These are phyloP conservation scores for Saguinus midas DNA, from an alignment of 2,113 vertebrate species.

Conservation along the genomic window DNA sequence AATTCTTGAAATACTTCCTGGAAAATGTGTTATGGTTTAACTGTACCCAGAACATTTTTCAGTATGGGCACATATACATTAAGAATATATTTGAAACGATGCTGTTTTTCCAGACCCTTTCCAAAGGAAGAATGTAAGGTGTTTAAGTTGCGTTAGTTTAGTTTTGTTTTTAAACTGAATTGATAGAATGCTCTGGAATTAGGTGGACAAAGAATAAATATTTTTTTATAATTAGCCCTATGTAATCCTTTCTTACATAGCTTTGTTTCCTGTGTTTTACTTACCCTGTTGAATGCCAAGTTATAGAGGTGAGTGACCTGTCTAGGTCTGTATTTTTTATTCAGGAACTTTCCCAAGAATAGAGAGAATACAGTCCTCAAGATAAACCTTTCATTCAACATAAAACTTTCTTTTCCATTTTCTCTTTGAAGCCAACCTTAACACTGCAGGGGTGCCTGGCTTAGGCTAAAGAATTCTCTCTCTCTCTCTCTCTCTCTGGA, in stretches of 20 bases:
- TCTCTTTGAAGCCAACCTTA: not conserved
- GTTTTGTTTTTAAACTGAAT: not conserved
- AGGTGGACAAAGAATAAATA: not conserved
- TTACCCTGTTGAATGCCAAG: not conserved
- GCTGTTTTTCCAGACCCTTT: not conserved
- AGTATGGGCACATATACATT: not conserved
- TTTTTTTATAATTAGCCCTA: not conserved
- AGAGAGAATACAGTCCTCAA: constrained; percentile 9
- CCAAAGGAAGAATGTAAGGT: not conserved
- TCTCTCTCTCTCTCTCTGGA: not conserved
- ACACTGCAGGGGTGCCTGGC: not conserved
- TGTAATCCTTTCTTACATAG: not conserved
- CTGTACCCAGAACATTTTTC: not conserved
- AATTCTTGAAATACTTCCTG: constrained; percentile 12
- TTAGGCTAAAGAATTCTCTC: not conserved
- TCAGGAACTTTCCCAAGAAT: constrained; percentile 9
- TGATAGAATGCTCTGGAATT: not conserved
- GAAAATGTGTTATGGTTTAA: not conserved
- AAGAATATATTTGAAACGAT: not conserved
- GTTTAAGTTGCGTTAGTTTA: not conserved
- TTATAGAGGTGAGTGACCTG: not conserved
- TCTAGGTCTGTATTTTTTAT: not conserved
- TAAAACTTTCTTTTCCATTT: constrained; percentile 7
- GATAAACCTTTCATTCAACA: not conserved
- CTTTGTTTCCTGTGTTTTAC: not conserved